Base-by-base conservation (phyloP, 2,113 vertebrate species). In the Siniperca chuatsi region DNA sequence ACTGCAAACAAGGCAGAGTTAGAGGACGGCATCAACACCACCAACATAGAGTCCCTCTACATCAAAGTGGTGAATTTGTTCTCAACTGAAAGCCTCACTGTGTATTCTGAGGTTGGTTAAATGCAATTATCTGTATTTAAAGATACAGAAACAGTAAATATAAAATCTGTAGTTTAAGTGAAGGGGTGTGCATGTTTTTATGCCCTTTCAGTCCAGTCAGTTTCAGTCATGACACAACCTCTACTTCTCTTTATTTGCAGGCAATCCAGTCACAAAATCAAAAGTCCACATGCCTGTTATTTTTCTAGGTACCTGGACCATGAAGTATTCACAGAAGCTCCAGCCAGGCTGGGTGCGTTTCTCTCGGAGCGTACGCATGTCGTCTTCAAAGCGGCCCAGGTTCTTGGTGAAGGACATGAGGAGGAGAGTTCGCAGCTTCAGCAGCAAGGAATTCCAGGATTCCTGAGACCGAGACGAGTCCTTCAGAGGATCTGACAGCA, bases 331-430 rank as follows among this genome's bases (percentile, higher is more conserved):
- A 71, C 98, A 99, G 94, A 99, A 99, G 94, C 98, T 99, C 98
- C 98, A 99, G 74, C 97, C 98, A 0, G 98, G 97, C 93, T 99
- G 98, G 0, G 98, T 99, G 87, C 98, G 97, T 90, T 99, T 99
- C 95, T 99, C 98, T 70, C 98, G 90, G 91, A 99, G 94, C 5
- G 98, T 99, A 29, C 98, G 96, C 98, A 99, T 99, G 90, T 99
- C 98, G 72, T 99, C 98, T 90, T 99, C 98, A 75, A 99, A 99
- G 87, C 96, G 97, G 72, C 98, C 98, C 60, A 99, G 95, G 94
- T 99, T 99, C 93, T 98, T 98, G 87, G 98, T 99, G 94, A 99
- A 99, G 86, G 98, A 99, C 97, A 98, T 98, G 88, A 99, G 98
- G 73, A 99, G 97, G 76, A 99, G 92, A 0, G 98, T 99, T 90